Base-by-base conservation (phyloP, 2,113 vertebrate genomes). In the Choloepus hoffmanni region DNA sequence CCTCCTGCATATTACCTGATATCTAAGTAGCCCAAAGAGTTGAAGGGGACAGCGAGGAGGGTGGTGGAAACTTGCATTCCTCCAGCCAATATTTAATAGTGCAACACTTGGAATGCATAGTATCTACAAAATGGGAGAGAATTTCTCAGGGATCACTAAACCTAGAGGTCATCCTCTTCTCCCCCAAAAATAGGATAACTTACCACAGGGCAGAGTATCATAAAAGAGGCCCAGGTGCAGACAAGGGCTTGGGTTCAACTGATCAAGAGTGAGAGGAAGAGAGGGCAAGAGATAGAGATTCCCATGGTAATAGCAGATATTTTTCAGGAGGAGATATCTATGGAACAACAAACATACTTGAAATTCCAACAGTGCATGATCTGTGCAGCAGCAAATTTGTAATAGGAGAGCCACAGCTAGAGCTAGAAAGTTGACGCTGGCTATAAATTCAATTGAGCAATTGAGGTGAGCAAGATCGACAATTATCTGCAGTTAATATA, bases 181-280 rank as follows among this genome's bases (percentile, higher is more conserved):
- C 6, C 73, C 65, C 50, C 67, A 85, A 74, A 93, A n/a, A 88
- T 33, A 82, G n/a, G 53, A 89, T 92, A 86, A 78, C 15, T 65
- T 33, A 24, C 45, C 43, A 36, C 33, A 72, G 15, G 45, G 36
- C 15, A 88, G 45, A 85, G 21, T 28, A 62, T 78, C 15, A 72
- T 43, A 92, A 70, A 48, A 86, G 30, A 87, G 48, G 67, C 28
- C 14, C 21, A 86, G 30, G 14, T 2, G 48, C 70, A 58, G 7
- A 70, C 24, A 60, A 9, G 8, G 24, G 36, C 11, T 43, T 45
- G n/a, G 24, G 53, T 50, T 43, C 53, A 50, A 19, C 7, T 79
- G 18, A 60, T 53, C 16, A 24, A 62, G 48, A 92, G 15, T 23
- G 40, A 85, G 23, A 43, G 48, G 40, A 43, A 89, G 60, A 23